Percentiles rank a stretch among this genome's conserved stretches.
phyloP scores from a whole-genome alignment of 2,113 vertebrate genomes.

The Leptobrachium leishanense region DNA sequence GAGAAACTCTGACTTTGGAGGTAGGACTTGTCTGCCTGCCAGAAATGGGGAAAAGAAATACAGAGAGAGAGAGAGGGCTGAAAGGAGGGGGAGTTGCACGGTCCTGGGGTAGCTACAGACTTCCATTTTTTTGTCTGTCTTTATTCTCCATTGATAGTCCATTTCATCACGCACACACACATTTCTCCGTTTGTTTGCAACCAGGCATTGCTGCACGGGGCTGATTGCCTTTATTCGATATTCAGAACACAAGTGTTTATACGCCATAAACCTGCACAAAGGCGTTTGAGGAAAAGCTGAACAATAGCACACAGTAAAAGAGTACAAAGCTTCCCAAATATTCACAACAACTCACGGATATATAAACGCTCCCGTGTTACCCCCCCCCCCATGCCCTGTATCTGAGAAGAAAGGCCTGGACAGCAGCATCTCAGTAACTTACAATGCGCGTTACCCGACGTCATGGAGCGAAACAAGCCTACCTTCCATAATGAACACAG shows the following conservation, averaged over 20 bases:
- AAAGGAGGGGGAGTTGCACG: conserved; percentile 1
- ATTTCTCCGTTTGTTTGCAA: conserved; percentile 14
- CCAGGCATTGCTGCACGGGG: conserved; percentile 1
- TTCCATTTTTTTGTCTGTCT: conserved; percentile 32
- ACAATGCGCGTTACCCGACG: too few relatives aligned
- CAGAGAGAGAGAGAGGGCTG: conserved; percentile 31
- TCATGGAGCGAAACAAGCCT: too few relatives aligned
- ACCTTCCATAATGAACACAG: too few relatives aligned
- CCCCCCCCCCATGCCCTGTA: too few relatives aligned
- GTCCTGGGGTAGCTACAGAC: conserved; percentile 24
- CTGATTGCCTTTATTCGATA: neutral
- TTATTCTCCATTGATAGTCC: conserved; percentile 27
- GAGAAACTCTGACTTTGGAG: conserved; percentile 48
- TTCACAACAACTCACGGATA: neutral
- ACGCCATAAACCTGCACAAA: neutral
- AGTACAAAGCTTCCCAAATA: conserved; percentile 7
- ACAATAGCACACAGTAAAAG: neutral
- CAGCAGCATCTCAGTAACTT: too few relatives aligned
- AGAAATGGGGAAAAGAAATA: conserved; percentile 52
- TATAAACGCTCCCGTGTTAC: neutral
- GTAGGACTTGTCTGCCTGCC: conserved; percentile 47
- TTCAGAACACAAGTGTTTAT: neutral
- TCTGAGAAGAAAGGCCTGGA: too few relatives aligned
- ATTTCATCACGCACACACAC: conserved; percentile 34
- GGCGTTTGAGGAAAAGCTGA: neutral